Evolutionary conservation across 1,140 invertebrate genomes (phyloP).

Genomic region (fruit fly (Drosophila melanogaster)): DNA sequence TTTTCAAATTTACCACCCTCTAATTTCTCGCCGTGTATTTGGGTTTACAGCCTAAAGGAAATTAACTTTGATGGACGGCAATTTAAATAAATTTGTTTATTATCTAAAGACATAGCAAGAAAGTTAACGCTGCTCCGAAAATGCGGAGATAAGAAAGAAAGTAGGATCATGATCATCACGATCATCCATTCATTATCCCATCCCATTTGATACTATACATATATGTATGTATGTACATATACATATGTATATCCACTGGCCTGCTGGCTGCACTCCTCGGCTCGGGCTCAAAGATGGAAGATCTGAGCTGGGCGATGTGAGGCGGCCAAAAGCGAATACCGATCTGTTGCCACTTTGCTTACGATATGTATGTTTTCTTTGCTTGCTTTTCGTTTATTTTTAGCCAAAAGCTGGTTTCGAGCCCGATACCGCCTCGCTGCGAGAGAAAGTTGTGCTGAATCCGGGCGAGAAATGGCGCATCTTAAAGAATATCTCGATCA

Average conservation of each 20-base stretch:
- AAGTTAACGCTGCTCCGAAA: conserved; percentile 26
- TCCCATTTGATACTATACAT: too few species aligned
- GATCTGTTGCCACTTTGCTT: conserved; percentile 39
- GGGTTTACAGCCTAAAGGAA: background rate
- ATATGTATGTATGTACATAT: too few species aligned
- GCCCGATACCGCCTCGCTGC: conserved; percentile 82
- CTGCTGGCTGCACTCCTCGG: conserved; percentile 8
- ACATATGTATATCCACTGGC: background rate
- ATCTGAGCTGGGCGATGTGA: background rate
- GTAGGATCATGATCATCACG: conserved; percentile 21
- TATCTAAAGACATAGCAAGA: conserved; percentile 14
- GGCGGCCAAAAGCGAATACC: conserved; percentile 10
- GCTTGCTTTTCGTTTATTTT: conserved; percentile 57
- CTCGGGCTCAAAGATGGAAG: background rate
- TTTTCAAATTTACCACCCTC: too few species aligned
- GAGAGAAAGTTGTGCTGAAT: conserved; percentile 91
- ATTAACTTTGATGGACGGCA: background rate
- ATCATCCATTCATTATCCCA: background rate
- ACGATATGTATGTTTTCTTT: conserved; percentile 27
- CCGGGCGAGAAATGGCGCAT: conserved; percentile 93
- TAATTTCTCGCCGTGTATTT: background rate
- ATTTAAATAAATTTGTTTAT: conserved; percentile 32
- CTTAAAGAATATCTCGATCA: conserved; percentile 93
- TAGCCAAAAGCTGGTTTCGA: conserved; percentile 84
- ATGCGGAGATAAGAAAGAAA: conserved; percentile 39